phyloP scores from a whole-genome alignment of 2,888 invertebrate species.

The Thalpophila matura region DNA sequence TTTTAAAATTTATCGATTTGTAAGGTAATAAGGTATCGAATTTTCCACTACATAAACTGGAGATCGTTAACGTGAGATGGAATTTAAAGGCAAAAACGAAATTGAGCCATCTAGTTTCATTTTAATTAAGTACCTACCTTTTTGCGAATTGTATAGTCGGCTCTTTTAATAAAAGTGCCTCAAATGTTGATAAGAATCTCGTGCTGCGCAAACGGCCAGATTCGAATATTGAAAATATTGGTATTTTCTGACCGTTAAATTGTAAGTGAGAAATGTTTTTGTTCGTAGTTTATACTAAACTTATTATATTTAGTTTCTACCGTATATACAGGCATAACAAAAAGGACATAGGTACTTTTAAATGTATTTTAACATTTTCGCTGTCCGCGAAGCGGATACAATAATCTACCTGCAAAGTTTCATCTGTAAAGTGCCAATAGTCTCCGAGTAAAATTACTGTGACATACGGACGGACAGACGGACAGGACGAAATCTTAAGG shows the following conservation, averaged over 20 bases:
- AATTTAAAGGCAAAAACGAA: conserved; percentile 39
- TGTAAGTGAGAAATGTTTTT: not conserved
- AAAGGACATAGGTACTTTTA: too few relatives aligned
- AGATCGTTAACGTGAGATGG: conserved; percentile 31
- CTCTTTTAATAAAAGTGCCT: conserved; percentile 14
- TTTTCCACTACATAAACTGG: conserved; percentile 59
- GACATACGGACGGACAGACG: too few relatives aligned
- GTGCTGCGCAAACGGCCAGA: not conserved
- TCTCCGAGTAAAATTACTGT: too few relatives aligned
- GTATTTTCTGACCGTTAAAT: not conserved
- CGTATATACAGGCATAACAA: not conserved
- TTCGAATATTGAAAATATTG: conserved; percentile 4
- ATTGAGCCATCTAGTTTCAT: conserved; percentile 30
- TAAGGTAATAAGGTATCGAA: conserved; percentile 52
- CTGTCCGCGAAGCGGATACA: too few relatives aligned
- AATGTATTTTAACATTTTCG: too few relatives aligned
- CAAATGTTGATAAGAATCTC: conserved; percentile 28
- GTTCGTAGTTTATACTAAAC: not conserved
- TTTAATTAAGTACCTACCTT: conserved; percentile 25
- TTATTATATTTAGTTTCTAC: conserved; percentile 11
- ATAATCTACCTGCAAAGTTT: too few relatives aligned
- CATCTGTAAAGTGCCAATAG: too few relatives aligned
- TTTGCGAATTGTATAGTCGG: conserved; percentile 4
- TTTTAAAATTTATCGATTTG: conserved; percentile 57
- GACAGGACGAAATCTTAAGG: too few relatives aligned